These are phyloP conservation scores for Cavia aperea DNA, from an alignment of 2,113 vertebrate species.

Conservation along the genomic window DNA sequence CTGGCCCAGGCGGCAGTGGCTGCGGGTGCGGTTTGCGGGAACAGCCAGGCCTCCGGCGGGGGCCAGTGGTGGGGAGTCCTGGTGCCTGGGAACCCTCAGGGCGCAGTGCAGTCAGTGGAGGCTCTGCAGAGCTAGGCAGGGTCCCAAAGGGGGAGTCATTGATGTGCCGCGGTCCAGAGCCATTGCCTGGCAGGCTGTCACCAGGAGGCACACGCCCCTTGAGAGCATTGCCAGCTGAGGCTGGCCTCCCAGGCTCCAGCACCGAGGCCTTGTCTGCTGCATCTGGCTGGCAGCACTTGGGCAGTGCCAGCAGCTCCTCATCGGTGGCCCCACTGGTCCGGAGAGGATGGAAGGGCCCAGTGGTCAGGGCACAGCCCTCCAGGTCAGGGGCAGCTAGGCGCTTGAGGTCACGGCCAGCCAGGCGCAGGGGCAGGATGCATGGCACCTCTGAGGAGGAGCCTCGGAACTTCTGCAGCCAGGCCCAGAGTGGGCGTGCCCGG, in stretches of 20 bases:
- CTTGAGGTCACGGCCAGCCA: slow-evolving; percentile 89
- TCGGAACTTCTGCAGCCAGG: slow-evolving; percentile 95
- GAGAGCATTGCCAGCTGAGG: slow-evolving; percentile 75
- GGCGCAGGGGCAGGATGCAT: slow-evolving; percentile 83
- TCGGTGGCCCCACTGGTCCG: slow-evolving; percentile 77
- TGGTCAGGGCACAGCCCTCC: slow-evolving; percentile 80
- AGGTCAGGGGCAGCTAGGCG: slow-evolving; percentile 83
- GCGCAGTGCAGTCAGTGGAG: slow-evolving; percentile 83
- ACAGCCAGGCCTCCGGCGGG: slow-evolving; percentile 94
- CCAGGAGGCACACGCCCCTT: slow-evolving; percentile 67
- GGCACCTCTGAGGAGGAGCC: slow-evolving; percentile 94
- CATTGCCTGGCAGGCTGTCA: slow-evolving; percentile 80
- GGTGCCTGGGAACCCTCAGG: slow-evolving; percentile 86
- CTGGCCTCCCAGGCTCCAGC: slow-evolving; percentile 77
- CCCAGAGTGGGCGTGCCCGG: slow-evolving; percentile 92
- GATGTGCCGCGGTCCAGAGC: slow-evolving; percentile 88
- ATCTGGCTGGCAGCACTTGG: slow-evolving; percentile 89
- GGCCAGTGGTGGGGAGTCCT: slow-evolving; percentile 87
- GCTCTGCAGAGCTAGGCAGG: slow-evolving; percentile 87
- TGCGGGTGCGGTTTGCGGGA: slow-evolving; percentile 92
- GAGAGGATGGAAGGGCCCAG: slow-evolving; percentile 53
- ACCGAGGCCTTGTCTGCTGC: slow-evolving; percentile 87
- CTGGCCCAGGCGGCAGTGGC: slow-evolving; percentile 86
- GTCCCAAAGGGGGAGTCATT: slow-evolving; percentile 93
- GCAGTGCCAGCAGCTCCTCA: slow-evolving; percentile 74